These are phyloP conservation scores for Drosophila saltans DNA, from an alignment of 1,140 invertebrate species.

Conservation along the genomic window DNA sequence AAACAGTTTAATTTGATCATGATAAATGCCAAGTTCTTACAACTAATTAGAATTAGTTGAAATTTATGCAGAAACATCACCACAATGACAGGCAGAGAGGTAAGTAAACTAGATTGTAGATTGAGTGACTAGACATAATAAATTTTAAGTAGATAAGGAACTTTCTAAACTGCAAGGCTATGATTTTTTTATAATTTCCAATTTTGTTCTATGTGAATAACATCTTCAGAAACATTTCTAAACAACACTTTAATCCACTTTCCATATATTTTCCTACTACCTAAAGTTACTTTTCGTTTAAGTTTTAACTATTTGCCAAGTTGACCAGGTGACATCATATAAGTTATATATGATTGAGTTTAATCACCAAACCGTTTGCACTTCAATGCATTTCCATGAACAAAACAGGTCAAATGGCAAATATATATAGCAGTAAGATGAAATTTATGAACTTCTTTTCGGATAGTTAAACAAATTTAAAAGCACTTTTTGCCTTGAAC, in stretches of 20 bases:
- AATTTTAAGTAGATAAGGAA: too few relatives aligned
- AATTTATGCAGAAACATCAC: not conserved
- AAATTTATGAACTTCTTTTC: constrained; percentile 9
- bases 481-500: not conserved
- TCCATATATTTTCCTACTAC: too few relatives aligned
- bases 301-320: too few relatives aligned
- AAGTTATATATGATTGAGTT: not conserved
- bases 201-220: too few relatives aligned
- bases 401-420: constrained; percentile 22
- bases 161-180: too few relatives aligned
- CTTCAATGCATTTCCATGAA: constrained; percentile 29
- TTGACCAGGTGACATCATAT: too few relatives aligned
- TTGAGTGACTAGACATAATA: too few relatives aligned
- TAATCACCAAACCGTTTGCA: constrained; percentile 6
- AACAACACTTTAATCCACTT: too few relatives aligned
- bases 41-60: constrained; percentile 33
- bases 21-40: not conserved
- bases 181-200: too few relatives aligned
- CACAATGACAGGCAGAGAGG: not conserved
- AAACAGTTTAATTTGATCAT: constrained; percentile 10
- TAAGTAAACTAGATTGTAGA: too few relatives aligned
- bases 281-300: too few relatives aligned
- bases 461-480: constrained; percentile 11
- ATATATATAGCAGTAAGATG: not conserved
- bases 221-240: too few relatives aligned